Conservation (phyloP, 1,140 invertebrate genomes). For the Drosophila pruinosa region DNA sequence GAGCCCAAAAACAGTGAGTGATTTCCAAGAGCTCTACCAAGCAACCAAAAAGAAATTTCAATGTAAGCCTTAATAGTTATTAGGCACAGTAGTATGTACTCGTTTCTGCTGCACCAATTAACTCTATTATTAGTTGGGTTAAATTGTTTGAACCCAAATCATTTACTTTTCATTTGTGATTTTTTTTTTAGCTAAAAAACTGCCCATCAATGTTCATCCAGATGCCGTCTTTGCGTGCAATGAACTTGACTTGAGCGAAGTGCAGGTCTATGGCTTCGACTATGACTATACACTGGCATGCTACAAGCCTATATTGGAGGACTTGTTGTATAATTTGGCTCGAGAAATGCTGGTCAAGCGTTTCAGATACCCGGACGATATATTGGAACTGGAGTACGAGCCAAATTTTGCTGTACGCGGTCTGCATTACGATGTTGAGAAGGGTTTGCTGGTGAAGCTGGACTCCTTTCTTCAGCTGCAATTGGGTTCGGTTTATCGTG, state of each 20-base stretch:
- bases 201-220: slow-evolving; percentile 92
- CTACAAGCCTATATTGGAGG: slow-evolving; percentile 95
- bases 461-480: slow-evolving; percentile 99
- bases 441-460: slow-evolving; percentile 96
- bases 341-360: slow-evolving; percentile 93
- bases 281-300: slow-evolving; percentile 99
- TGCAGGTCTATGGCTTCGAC: slow-evolving; percentile 98
- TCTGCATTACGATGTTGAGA: slow-evolving; percentile 97
- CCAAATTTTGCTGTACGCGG: slow-evolving; percentile 96
- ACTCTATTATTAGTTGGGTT: slow-evolving; percentile 35
- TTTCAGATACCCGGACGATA: slow-evolving; percentile 95
- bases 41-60: slow-evolving; percentile 83
- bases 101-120: slow-evolving; percentile 12
- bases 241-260: slow-evolving; percentile 94
- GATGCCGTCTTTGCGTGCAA: slow-evolving; percentile 98
- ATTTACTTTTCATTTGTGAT: background rate
- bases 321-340: slow-evolving; percentile 96
- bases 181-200: slow-evolving; percentile 89
- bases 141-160: slow-evolving; percentile 7
- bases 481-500: slow-evolving; percentile 96
- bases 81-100: slow-evolving; percentile 20
- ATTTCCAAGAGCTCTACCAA: slow-evolving; percentile 83
- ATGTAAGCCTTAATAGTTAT: slow-evolving; percentile 81
- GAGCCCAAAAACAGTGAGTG: slow-evolving; percentile 59
- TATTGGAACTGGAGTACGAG: slow-evolving; percentile 92